A percentile compares a stretch with the other conserved stretches of the same genome.
These are phyloP conservation scores for Apistogramma diplotaenia DNA, from an alignment of 2,113 vertebrate species.

Conservation along the genomic window DNA sequence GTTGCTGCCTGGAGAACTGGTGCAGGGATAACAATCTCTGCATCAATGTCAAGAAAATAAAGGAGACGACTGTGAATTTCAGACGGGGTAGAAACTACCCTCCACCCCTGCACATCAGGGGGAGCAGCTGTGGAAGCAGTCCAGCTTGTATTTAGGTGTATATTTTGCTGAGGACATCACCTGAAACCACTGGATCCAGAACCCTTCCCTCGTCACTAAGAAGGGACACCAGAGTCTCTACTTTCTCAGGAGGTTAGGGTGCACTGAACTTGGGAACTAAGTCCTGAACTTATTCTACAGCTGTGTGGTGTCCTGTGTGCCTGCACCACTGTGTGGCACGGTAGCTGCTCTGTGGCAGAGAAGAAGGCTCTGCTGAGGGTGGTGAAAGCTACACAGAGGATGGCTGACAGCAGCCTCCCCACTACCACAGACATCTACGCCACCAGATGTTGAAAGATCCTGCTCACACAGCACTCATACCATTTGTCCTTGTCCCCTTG, in stretches of 20 bases:
- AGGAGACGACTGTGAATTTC: background rate
- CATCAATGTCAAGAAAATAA: background rate
- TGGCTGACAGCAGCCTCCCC: background rate
- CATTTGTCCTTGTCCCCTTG: background rate
- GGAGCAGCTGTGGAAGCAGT: background rate
- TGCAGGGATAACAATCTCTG: background rate
- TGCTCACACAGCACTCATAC: background rate
- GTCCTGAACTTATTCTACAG: background rate
- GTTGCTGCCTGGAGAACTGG: background rate
- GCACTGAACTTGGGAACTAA: background rate
- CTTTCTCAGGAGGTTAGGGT: background rate
- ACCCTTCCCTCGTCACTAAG: background rate
- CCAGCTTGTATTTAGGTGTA: background rate
- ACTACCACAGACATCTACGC: accelerated
- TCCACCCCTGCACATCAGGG: background rate
- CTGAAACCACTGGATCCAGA: background rate
- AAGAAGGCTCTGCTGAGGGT: background rate
- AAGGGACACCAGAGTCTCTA: background rate
- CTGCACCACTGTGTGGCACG: background rate
- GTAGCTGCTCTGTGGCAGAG: background rate
- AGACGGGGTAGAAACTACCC: background rate
- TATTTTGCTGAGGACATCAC: background rate
- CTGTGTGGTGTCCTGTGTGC: background rate
- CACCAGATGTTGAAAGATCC: background rate
- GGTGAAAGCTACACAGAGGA: no score